Evolutionary conservation across 2,797 vertebrate genomes (phyloP).

Genomic region (Apogon talboti): DNA sequence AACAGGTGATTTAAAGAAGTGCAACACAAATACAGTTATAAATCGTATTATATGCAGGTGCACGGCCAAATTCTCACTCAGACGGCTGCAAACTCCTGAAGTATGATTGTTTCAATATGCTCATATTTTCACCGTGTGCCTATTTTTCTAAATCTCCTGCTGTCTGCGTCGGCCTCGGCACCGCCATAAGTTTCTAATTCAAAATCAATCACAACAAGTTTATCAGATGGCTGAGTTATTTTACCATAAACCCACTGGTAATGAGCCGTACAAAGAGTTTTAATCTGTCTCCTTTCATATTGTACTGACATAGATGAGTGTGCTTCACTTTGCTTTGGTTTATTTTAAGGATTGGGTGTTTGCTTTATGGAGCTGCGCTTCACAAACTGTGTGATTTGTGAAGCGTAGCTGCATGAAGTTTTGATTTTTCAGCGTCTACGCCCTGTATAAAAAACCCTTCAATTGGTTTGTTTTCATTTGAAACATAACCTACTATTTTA

Average conservation of each 20-base stretch:
- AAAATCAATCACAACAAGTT: conserved; percentile 66
- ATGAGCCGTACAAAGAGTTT: conserved; percentile 72
- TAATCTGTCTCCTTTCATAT: conserved; percentile 71
- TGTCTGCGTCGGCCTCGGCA: conserved; percentile 23
- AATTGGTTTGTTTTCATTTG: conserved; percentile 37
- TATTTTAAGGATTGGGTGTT: conserved; percentile 45
- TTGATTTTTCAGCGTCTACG: conserved; percentile 50
- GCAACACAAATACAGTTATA: conserved; percentile 74
- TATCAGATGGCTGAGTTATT: conserved; percentile 79
- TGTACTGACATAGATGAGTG: conserved; percentile 51
- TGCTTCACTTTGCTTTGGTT: conserved; percentile 40
- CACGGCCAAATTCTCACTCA: conserved; percentile 70
- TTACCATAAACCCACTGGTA: conserved; percentile 71
- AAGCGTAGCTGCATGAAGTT: conserved; percentile 35
- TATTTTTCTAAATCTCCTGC: conserved; percentile 47
- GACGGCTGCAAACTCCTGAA: conserved; percentile 55
- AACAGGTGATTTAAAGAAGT: conserved; percentile 83
- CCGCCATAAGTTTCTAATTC: conserved; percentile 69
- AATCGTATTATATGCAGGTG: conserved; percentile 75
- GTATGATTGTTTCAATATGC: conserved; percentile 83
- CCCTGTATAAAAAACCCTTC: conserved; percentile 35
- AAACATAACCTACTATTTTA: conserved; percentile 38
- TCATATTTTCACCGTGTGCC: conserved; percentile 50
- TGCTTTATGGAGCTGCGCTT: conserved; percentile 34
- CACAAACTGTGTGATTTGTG: conserved; percentile 31